Conservation (phyloP, 2,113 vertebrate species). For the Muscicapa adusta region DNA sequence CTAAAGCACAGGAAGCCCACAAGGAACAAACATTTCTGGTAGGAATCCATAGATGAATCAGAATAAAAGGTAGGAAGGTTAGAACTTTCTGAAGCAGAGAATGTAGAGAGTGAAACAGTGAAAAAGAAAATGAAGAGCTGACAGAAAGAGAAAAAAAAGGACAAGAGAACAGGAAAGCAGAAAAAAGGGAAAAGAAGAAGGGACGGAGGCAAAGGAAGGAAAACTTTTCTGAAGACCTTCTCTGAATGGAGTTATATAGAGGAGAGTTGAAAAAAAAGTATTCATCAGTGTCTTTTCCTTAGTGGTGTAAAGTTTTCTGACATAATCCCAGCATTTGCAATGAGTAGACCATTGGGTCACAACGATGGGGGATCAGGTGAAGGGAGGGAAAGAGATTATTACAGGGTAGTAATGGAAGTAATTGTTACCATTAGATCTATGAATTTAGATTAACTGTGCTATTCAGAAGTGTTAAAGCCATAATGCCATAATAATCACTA, state of each 20-base stretch:
- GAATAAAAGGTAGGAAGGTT: neutral
- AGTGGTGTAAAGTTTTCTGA: neutral
- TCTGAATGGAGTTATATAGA: neutral
- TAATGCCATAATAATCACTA: neutral
- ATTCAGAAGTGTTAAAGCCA: neutral
- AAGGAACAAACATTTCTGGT: neutral
- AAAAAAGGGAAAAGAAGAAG: neutral
- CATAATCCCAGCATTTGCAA: neutral
- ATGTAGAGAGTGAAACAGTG: neutral
- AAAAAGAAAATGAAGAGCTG: neutral
- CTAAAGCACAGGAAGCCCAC: neutral
- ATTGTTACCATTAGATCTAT: neutral
- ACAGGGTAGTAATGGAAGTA: neutral
- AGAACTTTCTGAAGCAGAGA: neutral
- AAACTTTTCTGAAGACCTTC: neutral
- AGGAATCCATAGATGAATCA: neutral
- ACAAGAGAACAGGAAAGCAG: accelerated
- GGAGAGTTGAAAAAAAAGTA: neutral
- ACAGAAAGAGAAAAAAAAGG: neutral
- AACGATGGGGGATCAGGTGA: accelerated
- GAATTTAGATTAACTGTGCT: neutral
- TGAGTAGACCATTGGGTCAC: neutral
- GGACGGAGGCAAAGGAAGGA: accelerated
- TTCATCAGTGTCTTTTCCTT: neutral
- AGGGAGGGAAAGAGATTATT: neutral